Conservation (phyloP, 1,140 invertebrate genomes). For the Leptinotarsa defecta region DNA sequence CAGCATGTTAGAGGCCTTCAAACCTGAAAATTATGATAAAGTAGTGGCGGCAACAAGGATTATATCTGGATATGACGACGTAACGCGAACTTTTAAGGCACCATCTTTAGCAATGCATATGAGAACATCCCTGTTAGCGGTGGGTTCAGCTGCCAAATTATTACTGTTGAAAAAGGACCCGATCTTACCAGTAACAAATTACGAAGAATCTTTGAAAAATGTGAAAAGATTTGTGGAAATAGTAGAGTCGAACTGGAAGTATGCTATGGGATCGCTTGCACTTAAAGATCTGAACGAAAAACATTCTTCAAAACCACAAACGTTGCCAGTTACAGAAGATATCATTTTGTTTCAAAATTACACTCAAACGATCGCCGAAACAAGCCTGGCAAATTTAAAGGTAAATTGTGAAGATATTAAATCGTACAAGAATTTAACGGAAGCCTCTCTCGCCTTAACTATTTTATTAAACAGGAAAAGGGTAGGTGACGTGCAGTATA, state of each 20-base stretch:
- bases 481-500: conserved; percentile 36
- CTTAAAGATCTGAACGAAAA: conserved; percentile 36
- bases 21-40: conserved; percentile 27
- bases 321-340: conserved; percentile 26
- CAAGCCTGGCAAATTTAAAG: conserved; percentile 24
- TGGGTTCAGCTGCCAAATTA: conserved; percentile 20
- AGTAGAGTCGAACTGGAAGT: conserved; percentile 32
- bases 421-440: conserved; percentile 33
- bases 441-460: conserved; percentile 33
- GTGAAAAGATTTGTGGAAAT: conserved; percentile 29
- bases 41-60: conserved; percentile 11
- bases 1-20: conserved; percentile 18
- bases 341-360: conserved; percentile 29
- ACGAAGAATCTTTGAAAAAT: conserved; percentile 29
- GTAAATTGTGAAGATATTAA: conserved; percentile 14
- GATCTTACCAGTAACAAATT: conserved; percentile 23
- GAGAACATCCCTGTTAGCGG: conserved; percentile 25
- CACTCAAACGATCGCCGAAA: conserved; percentile 17
- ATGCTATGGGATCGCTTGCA: conserved; percentile 32
- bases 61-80: conserved; percentile 24
- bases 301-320: conserved; percentile 25
- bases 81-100: conserved; percentile 29
- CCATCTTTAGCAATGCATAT: conserved; percentile 32
- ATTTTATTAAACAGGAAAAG: conserved; percentile 39
- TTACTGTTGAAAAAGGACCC: conserved; percentile 27